Conservation (phyloP, 2,797 vertebrate genomes). For the Myotis vivesi region DNA sequence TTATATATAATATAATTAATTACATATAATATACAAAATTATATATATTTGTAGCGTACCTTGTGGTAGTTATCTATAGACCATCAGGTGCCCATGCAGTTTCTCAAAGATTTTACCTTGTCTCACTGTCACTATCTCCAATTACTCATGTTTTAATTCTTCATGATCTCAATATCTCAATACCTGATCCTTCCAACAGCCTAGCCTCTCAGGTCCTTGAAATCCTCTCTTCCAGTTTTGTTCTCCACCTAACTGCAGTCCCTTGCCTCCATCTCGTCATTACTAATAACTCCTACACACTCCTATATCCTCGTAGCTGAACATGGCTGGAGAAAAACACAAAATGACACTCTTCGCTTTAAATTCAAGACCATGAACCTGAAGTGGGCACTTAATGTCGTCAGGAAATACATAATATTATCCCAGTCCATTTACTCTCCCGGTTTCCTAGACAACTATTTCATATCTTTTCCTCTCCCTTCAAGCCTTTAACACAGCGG, state of each 20-base stretch:
- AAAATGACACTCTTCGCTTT: constrained; percentile 64
- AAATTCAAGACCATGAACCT: constrained; percentile 65
- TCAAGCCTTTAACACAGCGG: constrained; percentile 40
- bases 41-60: background rate
- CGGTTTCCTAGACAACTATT: constrained; percentile 77
- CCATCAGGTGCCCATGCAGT: background rate
- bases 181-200: background rate
- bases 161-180: background rate
- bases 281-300: background rate
- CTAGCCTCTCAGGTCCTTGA: background rate
- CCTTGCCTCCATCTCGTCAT: constrained; percentile 35
- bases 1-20: background rate
- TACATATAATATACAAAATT: background rate
- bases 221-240: background rate
- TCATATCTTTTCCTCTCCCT: constrained; percentile 57
- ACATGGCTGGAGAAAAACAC: constrained; percentile 8
- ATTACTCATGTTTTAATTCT: background rate
- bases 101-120: constrained; percentile 41
- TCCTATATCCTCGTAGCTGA: background rate
- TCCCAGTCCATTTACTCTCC: constrained; percentile 68
- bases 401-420: constrained; percentile 73
- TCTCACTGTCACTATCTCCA: background rate
- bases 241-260: background rate
- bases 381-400: constrained; percentile 75
- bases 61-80: background rate